A percentile compares a stretch with the other conserved stretches of the same genome.
Evolutionary conservation across 2,888 invertebrate species (phyloP).

Genomic region (Caenorhabditis panamensis): DNA sequence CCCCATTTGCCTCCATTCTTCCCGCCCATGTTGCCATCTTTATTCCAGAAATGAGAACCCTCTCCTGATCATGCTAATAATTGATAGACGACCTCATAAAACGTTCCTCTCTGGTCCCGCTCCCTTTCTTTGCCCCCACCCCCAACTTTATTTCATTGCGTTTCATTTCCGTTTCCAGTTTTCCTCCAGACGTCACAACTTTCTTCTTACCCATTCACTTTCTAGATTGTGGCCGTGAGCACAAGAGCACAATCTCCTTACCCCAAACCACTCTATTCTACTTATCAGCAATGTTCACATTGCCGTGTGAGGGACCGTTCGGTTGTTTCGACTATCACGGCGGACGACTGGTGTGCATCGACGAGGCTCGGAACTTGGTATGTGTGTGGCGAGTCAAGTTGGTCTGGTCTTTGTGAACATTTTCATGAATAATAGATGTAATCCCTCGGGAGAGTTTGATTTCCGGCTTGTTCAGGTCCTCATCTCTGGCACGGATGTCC

Average conservation of each 20-base stretch:
- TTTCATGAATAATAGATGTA: constrained; percentile 17
- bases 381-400: neutral
- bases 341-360: constrained; percentile 37
- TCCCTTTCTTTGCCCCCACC: neutral
- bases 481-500: constrained; percentile 32
- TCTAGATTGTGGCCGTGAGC: constrained; percentile 10
- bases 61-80: neutral
- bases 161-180: neutral
- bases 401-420: neutral
- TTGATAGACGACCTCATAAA: constrained; percentile 9
- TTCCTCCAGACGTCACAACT: neutral
- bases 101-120: neutral
- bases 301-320: constrained; percentile 60
- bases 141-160: neutral
- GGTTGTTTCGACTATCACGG: constrained; percentile 60
- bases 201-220: no score
- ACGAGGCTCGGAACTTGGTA: constrained; percentile 56
- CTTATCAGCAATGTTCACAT: constrained; percentile 51
- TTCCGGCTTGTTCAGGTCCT: constrained; percentile 33
- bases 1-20: neutral
- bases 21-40: neutral
- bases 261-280: neutral
- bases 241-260: neutral
- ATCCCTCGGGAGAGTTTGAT: constrained; percentile 2
- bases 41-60: no score